phyloP scores from a whole-genome alignment of 2,113 vertebrate species.

The Gymnobelideus leadbeateri region DNA sequence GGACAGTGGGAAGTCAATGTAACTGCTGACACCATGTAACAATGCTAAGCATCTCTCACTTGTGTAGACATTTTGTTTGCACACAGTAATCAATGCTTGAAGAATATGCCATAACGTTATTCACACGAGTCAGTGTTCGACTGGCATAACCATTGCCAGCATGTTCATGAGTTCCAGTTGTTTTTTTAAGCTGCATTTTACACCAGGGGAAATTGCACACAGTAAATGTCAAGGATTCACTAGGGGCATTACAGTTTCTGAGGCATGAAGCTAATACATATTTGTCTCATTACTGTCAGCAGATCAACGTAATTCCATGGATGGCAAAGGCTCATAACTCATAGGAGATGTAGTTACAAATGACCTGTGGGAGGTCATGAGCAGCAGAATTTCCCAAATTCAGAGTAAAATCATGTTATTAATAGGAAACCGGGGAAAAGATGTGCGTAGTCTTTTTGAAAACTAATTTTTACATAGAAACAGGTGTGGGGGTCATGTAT shows the following conservation, averaged over 20 bases:
- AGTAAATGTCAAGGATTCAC: conserved; percentile 87
- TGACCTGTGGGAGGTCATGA: conserved; percentile 81
- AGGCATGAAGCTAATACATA: conserved; percentile 87
- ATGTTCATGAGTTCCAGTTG: conserved; percentile 72
- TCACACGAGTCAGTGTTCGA: conserved; percentile 70
- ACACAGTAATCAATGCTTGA: conserved; percentile 46
- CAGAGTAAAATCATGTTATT: conserved; percentile 60
- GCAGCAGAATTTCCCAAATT: conserved; percentile 78
- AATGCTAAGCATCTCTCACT: conserved; percentile 54
- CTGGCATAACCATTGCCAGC: conserved; percentile 69
- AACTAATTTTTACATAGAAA: conserved; percentile 66
- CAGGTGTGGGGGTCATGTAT: conserved; percentile 54
- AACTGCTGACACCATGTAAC: not conserved
- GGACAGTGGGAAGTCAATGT: not conserved
- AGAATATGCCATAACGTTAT: conserved; percentile 53
- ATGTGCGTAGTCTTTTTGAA: conserved; percentile 68
- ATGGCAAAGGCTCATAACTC: conserved; percentile 76
- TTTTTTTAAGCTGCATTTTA: conserved; percentile 83
- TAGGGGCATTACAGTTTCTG: conserved; percentile 82
- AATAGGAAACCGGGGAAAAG: conserved; percentile 73
- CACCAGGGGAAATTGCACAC: conserved; percentile 82
- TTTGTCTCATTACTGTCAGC: conserved; percentile 87
- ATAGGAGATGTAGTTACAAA: conserved; percentile 81
- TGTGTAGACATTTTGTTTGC: conserved; percentile 59
- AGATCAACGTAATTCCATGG: conserved; percentile 80